phyloP scores from a whole-genome alignment of 2,888 invertebrate genomes.

The Sabatieria punctata region DNA sequence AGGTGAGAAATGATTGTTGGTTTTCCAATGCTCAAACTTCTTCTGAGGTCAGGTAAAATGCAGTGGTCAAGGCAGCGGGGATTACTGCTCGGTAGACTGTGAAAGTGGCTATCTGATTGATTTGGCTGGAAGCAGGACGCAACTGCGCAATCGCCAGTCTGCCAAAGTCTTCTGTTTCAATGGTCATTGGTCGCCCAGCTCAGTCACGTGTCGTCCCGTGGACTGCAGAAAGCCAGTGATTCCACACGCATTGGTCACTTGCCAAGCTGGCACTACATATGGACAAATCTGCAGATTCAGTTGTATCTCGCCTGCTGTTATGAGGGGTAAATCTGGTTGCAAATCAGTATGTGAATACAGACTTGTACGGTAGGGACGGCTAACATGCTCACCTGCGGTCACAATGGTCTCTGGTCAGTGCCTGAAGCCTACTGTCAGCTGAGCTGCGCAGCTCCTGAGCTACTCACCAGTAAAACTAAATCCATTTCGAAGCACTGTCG shows the following conservation, averaged over 20 bases:
- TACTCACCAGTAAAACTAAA: neutral
- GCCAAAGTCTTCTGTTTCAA: slow-evolving; percentile 1
- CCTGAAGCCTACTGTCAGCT: slow-evolving; percentile 7
- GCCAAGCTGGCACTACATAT: slow-evolving; percentile 6
- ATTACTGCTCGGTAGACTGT: neutral
- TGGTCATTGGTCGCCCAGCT: neutral
- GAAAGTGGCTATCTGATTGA: neutral
- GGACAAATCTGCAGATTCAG: slow-evolving; percentile 2
- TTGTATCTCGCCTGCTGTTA: neutral
- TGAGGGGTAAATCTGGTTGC: slow-evolving; percentile 2
- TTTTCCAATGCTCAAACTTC: no score
- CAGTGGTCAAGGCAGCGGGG: neutral
- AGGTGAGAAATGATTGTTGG: neutral
- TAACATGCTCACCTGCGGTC: neutral
- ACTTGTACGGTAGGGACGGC: neutral
- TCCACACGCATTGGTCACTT: slow-evolving; percentile 1
- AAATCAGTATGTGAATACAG: no score
- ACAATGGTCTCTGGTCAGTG: slow-evolving; percentile 4
- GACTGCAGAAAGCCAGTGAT: slow-evolving; percentile 7
- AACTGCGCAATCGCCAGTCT: no score
- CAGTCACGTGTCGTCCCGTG: neutral
- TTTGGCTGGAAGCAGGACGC: no score
- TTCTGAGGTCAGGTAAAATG: neutral
- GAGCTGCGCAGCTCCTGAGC: neutral
- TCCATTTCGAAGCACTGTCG: neutral